Base-by-base conservation (phyloP, 2,888 invertebrate species). In the Entomobrya multifasciata region DNA sequence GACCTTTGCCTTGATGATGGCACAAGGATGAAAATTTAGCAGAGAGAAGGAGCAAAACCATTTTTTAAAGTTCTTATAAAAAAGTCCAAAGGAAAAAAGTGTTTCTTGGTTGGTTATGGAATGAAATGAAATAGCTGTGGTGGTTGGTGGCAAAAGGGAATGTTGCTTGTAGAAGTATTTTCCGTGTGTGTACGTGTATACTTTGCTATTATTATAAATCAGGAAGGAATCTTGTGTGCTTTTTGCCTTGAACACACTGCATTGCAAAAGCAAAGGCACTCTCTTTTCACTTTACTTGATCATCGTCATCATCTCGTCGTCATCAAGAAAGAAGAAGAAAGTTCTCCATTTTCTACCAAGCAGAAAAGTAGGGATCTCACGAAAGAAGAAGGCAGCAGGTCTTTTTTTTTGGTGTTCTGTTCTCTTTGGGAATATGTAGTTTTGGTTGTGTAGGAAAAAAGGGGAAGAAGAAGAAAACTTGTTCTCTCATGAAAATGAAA, bases 401-500 rank as follows among this genome's bases (percentile, higher is more conserved):
- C n/a, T n/a, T n/a, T n/a, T 36, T 8, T 36, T 8, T 36, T 36
- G 36, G 49, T 49, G 8, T 49, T 49, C 2, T 15, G 10, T 36
- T 65, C 65, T n/a, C 30, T 36, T 22, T 22, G 36, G 65, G 36
- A 57, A 57, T 57, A 41, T 25, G n/a, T 57, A 13, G 62, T 2
- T 20, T 27, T 27, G 25, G 17, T 25, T 22, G 22, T 30, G 80
- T 1, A 27, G 83, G 47, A 74, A 20, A 47, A 27, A 44, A 44
- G 41, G 72, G 72, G 72, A 27, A 81, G 27, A 72, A 72, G 57
- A 30, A 76, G 55, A 36, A 60, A 62, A 44, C 36, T 60, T 60
- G 22, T 77, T 55, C 52, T 60, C 36, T 62, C 55, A 72, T 76
- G 49, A 81, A 81, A 86, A 86, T 86, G 86, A 86, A 86, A 86